phyloP scores from a whole-genome alignment of 2,888 invertebrate species.

The Stenodema calcarata region DNA sequence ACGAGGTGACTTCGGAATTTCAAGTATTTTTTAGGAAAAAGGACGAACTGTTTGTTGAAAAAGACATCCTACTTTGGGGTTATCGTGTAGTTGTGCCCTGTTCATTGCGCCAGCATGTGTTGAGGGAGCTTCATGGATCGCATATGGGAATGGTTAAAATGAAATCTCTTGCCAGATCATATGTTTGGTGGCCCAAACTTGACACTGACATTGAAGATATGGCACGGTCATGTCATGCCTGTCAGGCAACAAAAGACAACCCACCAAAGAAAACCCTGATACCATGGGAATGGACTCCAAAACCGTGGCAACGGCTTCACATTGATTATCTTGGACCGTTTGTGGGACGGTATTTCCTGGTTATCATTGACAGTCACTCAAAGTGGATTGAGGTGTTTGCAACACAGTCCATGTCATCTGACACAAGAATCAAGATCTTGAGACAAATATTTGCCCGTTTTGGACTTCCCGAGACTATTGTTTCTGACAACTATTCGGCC shows the following conservation, averaged over 20 bases:
- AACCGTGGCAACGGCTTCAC: neutral
- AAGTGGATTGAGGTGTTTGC: too few relatives aligned
- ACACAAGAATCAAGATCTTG: neutral
- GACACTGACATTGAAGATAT: neutral
- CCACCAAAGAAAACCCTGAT: neutral
- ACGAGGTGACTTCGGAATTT: neutral
- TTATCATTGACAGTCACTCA: neutral
- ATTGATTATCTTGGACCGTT: neutral
- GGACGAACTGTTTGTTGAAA: neutral
- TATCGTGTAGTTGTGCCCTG: neutral
- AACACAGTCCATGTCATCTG: neutral
- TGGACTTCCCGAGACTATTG: neutral
- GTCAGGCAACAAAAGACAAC: neutral
- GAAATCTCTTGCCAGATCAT: too few relatives aligned
- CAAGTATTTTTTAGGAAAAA: neutral
- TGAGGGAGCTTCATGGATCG: neutral
- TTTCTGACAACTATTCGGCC: conserved; percentile 2
- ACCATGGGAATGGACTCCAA: neutral
- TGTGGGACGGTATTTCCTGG: neutral
- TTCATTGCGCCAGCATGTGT: neutral
- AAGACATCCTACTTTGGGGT: conserved; percentile 13
- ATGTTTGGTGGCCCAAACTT: neutral
- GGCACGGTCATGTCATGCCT: neutral
- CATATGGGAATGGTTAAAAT: neutral
- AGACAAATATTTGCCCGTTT: conserved; percentile 13